Evolutionary conservation across 1,140 invertebrate species (phyloP).

Genomic region (Lethrus apterus): DNA sequence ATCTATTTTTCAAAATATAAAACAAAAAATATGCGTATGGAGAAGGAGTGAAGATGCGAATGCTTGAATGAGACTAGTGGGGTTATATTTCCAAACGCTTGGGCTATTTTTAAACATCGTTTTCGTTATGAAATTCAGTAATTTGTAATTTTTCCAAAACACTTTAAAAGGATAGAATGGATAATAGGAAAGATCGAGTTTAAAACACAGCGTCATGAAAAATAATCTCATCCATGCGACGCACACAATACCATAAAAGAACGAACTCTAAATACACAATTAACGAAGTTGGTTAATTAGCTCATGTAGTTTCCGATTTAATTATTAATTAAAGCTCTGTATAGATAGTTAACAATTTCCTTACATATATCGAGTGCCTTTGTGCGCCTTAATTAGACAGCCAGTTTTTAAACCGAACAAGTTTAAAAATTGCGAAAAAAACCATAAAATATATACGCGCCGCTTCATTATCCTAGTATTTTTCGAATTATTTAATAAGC

Average conservation of each 20-base stretch:
- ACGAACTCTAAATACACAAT: slow-evolving; percentile 11
- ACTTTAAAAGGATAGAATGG: background rate
- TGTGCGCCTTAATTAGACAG: slow-evolving; percentile 33
- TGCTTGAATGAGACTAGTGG: no score
- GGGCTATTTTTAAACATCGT: no score
- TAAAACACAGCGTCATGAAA: background rate
- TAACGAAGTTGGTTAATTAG: slow-evolving; percentile 27
- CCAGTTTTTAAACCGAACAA: slow-evolving; percentile 24
- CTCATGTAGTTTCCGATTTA: slow-evolving; percentile 23
- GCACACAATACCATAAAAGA: background rate
- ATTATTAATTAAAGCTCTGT: slow-evolving; percentile 29
- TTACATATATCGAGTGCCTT: slow-evolving; percentile 25
- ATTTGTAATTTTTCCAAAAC: no score
- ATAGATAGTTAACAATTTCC: slow-evolving; percentile 33
- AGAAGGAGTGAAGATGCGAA: no score
- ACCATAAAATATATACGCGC: slow-evolving; percentile 32
- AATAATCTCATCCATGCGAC: no score
- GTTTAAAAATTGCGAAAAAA: slow-evolving; percentile 32
- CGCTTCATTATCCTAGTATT: slow-evolving; percentile 31
- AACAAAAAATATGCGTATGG: no score
- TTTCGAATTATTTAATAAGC: no score
- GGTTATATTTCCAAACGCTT: no score
- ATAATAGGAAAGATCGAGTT: background rate
- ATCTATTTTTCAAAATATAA: no score
- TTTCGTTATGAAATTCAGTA: no score